Conservation (phyloP, 2,888 invertebrate species). For the Brenthis hecate region DNA sequence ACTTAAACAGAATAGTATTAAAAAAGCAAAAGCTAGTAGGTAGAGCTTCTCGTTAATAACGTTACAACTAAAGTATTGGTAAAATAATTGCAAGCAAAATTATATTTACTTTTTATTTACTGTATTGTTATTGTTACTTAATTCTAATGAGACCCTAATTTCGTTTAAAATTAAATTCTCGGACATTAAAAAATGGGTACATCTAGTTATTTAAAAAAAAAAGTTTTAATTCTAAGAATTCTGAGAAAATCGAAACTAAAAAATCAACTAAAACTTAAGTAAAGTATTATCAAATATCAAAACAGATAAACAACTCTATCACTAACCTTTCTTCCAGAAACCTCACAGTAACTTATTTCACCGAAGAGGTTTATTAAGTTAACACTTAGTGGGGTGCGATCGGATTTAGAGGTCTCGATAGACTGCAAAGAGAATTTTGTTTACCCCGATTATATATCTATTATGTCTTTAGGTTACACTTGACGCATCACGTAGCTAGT, state of each 20-base stretch:
- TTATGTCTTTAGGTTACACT: constrained; percentile 35
- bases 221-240: background rate
- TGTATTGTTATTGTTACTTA: too few relatives aligned
- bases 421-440: constrained; percentile 46
- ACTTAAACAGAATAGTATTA: too few relatives aligned
- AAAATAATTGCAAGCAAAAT: too few relatives aligned
- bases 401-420: constrained; percentile 45
- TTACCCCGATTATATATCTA: constrained; percentile 48
- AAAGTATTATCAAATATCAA: background rate
- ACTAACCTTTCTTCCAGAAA: constrained; percentile 24
- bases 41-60: too few relatives aligned
- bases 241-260: background rate
- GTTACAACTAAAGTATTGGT: too few relatives aligned
- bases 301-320: constrained; percentile 9
- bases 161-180: too few relatives aligned
- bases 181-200: too few relatives aligned
- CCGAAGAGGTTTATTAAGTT: constrained; percentile 35
- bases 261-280: too few relatives aligned
- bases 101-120: too few relatives aligned
- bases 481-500: constrained; percentile 16
- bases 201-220: too few relatives aligned
- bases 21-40: too few relatives aligned
- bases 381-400: constrained; percentile 41
- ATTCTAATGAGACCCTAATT: too few relatives aligned
- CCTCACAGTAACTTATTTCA: constrained; percentile 28